These are phyloP conservation scores for Mormyrus proboscirostris DNA, from an alignment of 2,797 vertebrate species.

Conservation along the genomic window DNA sequence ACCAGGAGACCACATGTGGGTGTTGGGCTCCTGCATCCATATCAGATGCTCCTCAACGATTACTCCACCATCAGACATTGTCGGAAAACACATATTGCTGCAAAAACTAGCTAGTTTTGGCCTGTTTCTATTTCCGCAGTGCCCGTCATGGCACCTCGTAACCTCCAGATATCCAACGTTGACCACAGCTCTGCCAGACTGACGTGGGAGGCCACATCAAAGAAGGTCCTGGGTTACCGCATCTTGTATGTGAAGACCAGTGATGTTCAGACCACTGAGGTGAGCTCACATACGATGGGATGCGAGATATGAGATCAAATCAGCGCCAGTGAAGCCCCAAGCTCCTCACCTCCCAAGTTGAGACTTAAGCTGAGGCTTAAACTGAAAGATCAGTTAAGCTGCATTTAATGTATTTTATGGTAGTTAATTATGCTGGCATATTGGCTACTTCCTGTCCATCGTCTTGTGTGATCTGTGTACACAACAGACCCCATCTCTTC, in stretches of 20 bases:
- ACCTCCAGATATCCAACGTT: slow-evolving; percentile 76
- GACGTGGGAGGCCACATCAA: slow-evolving; percentile 75
- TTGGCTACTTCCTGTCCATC: neutral
- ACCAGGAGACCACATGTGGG: slow-evolving; percentile 88
- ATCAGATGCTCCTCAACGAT: neutral
- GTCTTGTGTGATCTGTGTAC: neutral
- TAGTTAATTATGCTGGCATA: neutral
- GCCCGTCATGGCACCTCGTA: slow-evolving; percentile 70
- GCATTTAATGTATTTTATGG: neutral
- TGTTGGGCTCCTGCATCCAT: slow-evolving; percentile 12
- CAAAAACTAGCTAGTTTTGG: neutral
- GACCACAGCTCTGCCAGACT: slow-evolving; percentile 75
- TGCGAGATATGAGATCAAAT: neutral
- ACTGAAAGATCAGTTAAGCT: neutral
- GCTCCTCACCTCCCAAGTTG: neutral
- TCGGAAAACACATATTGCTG: neutral
- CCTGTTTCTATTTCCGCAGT: slow-evolving; percentile 54
- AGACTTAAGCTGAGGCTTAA: neutral
- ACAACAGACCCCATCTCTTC: neutral
- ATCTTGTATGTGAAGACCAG: slow-evolving; percentile 81
- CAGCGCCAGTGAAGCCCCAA: neutral
- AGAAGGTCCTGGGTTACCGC: slow-evolving; percentile 70
- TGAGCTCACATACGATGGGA: slow-evolving; percentile 45
- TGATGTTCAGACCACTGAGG: slow-evolving; percentile 82
- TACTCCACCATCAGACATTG: neutral